Base-by-base conservation (phyloP, 1,140 invertebrate genomes). In the Drosophila mojavensis region DNA sequence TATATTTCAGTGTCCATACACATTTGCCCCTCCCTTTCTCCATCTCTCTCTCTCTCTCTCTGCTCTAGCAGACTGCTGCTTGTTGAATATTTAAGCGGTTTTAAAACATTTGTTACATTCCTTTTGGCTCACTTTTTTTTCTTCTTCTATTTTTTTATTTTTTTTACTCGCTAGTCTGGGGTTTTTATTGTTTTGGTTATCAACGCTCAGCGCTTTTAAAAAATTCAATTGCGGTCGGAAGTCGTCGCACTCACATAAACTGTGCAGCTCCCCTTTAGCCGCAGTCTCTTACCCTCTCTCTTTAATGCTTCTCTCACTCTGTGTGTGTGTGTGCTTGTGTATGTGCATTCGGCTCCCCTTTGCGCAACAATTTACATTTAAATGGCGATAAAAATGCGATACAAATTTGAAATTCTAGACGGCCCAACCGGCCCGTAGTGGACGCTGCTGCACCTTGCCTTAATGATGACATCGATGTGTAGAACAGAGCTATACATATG, bases 191-290 rank as follows among this genome's bases (percentile, higher is more conserved):
- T 88, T 88, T 90, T 88, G 78, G 84, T 88, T 88, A 88, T 88
- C 84, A 88, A 88, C 88, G 84, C 85, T 88, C 84, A 90, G 78
- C 85, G 85, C 84, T 90, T 89, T 88, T 88, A 88, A 88, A 88
- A 88, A 88, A 88, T 88, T 88, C 84, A 88, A 88, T 88, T 88
- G 84, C 74, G 84, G 84, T 88, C 84, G 84, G 84, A 88, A 88
- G 85, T 84, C 84, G 85, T 88, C 84, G 85, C 85, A 90, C 81
- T 84, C 74, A 54, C 84, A 88, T 89, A 88, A 89, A 88, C 85
- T 90, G 84, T 60, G 66, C 58, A 51, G 65, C 63, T 24, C n/a
- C 45, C 36, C 47, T 28, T 56, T 20, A 20, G n/a, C 5, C 47
- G 5, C 20, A 24, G 17, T 45, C 43, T 6, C 43, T 43, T 3